These are phyloP conservation scores for Willowsia nigromaculata DNA, from an alignment of 2,888 invertebrate genomes.

Conservation along the genomic window DNA sequence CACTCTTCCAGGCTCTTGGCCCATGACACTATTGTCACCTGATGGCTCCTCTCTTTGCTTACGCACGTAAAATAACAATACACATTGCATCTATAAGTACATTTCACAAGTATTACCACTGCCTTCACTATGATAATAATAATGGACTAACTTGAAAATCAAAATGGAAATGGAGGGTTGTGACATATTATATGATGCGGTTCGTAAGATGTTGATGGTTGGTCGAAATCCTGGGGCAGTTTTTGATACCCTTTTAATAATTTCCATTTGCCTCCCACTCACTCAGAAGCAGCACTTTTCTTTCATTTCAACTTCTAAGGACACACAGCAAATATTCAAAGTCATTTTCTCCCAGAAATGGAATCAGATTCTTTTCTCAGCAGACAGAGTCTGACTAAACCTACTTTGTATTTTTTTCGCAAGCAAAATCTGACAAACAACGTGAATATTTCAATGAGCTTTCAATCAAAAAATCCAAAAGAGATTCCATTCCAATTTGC, in stretches of 20 bases:
- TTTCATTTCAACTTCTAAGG: too few species aligned
- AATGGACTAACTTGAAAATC: too few species aligned
- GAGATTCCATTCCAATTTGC: background rate
- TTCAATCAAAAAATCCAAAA: background rate
- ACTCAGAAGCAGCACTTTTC: too few species aligned
- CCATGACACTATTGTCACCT: too few species aligned
- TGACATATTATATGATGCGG: too few species aligned
- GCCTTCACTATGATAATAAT: too few species aligned
- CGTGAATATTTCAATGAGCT: slow-evolving; percentile 14
- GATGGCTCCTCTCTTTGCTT: too few species aligned
- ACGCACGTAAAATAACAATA: too few species aligned
- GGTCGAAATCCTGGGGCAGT: background rate
- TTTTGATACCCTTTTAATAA: slow-evolving; percentile 1
- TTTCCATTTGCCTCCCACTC: background rate
- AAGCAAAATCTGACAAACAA: slow-evolving; percentile 1
- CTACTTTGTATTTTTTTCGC: background rate
- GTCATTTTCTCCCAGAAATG: background rate
- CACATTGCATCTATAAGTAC: too few species aligned
- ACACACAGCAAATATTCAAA: background rate
- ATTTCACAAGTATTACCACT: too few species aligned
- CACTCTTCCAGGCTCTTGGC: too few species aligned
- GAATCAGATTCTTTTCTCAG: background rate
- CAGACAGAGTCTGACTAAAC: background rate
- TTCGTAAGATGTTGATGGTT: background rate
- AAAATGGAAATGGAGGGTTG: too few species aligned